A percentile compares a stretch with the other conserved stretches of the same genome.
Evolutionary conservation across 1,140 invertebrate species (phyloP).

Genomic region (Calliopsis andreniformis): DNA sequence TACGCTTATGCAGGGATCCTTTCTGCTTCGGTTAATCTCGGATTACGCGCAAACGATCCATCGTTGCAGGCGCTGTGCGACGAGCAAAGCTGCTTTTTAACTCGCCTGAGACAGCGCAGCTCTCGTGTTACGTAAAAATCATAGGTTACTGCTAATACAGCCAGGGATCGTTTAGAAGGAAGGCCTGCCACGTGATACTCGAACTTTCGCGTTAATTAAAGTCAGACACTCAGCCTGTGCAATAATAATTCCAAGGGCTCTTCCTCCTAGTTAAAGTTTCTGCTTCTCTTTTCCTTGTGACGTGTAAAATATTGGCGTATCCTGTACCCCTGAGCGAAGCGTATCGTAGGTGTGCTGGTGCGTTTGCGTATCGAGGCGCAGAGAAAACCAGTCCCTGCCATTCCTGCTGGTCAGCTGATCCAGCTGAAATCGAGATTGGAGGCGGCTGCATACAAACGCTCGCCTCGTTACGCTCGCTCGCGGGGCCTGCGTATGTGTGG

Average conservation of each 20-base stretch:
- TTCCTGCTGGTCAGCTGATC: constrained; percentile 8
- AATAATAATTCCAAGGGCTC: too few species aligned
- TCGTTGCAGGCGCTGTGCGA: not conserved
- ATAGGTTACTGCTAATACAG: not conserved
- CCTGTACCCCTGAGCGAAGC: too few species aligned
- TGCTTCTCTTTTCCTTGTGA: too few species aligned
- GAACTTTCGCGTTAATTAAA: too few species aligned
- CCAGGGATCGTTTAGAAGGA: not conserved
- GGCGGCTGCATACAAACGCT: not conserved
- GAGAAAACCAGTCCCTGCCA: not conserved
- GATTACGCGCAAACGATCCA: constrained; percentile 16
- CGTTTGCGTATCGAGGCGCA: not conserved
- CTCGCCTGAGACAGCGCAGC: not conserved
- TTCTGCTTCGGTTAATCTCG: constrained; percentile 19
- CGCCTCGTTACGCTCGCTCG: not conserved
- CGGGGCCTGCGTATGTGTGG: too few species aligned
- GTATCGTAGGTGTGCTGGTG: not conserved
- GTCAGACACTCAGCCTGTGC: not conserved
- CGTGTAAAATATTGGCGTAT: too few species aligned
- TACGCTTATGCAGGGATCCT: not conserved
- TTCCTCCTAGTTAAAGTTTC: too few species aligned
- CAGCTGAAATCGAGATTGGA: not conserved
- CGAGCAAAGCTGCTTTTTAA: not conserved
- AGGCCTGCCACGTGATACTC: not conserved
- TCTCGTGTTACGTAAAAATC: constrained; percentile 6